Percentiles rank a stretch among this genome's conserved stretches.
These are phyloP conservation scores for Mylabris phalerata DNA, from an alignment of 1,140 invertebrate species.

Conservation along the genomic window DNA sequence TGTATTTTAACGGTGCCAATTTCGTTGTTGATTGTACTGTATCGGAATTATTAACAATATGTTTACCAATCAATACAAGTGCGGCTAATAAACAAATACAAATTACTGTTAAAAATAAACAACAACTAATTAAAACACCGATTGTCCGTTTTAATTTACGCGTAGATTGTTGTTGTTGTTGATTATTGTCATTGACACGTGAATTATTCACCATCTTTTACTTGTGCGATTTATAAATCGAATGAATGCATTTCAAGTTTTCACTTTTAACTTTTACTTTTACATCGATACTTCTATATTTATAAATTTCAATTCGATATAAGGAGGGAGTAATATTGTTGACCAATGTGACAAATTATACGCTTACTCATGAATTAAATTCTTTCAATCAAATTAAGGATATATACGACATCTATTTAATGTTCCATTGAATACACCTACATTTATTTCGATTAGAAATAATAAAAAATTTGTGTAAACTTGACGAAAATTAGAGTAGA, in stretches of 20 bases:
- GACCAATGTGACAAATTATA: too few relatives aligned
- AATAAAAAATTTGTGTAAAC: too few relatives aligned
- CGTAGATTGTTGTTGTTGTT: background rate
- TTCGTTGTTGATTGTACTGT: conserved; percentile 10
- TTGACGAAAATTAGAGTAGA: too few relatives aligned
- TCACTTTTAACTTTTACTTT: too few relatives aligned
- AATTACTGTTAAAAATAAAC: conserved; percentile 44
- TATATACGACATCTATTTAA: too few relatives aligned
- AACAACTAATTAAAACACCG: conserved; percentile 41
- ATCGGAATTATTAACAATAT: conserved; percentile 27
- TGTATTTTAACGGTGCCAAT: conserved; percentile 29
- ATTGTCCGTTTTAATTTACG: conserved; percentile 22
- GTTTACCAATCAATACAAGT: conserved; percentile 45
- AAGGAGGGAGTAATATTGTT: background rate
- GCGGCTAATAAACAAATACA: conserved; percentile 44
- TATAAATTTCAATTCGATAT: background rate
- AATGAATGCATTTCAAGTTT: background rate
- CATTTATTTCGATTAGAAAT: too few relatives aligned
- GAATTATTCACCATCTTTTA: conserved; percentile 40
- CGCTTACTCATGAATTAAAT: too few relatives aligned
- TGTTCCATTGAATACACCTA: too few relatives aligned
- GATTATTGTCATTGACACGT: conserved; percentile 12
- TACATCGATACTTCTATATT: too few relatives aligned
- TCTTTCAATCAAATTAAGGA: too few relatives aligned
- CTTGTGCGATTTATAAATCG: background rate